Percentiles rank a stretch among this genome's conserved stretches.
Conservation (phyloP, 2,113 vertebrate genomes). For the Hippocampus zosterae region DNA sequence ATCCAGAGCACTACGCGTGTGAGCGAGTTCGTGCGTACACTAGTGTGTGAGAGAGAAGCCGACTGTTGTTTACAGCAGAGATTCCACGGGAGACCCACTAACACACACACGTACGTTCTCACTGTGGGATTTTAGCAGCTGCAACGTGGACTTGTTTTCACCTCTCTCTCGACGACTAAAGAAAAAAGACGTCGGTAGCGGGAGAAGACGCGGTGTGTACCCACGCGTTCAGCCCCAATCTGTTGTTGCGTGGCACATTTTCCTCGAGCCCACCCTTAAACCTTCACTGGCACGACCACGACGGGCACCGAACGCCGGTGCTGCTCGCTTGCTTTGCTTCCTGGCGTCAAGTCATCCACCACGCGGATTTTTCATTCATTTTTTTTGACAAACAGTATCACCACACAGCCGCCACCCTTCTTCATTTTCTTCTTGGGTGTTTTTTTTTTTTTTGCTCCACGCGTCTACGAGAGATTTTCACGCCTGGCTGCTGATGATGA, state of each 20-base stretch:
- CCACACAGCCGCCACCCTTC: conserved; percentile 59
- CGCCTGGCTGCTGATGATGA: neutral
- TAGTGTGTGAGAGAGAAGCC: conserved; percentile 62
- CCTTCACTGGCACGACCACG: neutral
- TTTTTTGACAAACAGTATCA: neutral
- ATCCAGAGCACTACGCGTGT: conserved; percentile 56
- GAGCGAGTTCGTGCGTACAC: conserved; percentile 52
- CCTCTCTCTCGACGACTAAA: neutral
- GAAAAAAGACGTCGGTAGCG: conserved; percentile 1
- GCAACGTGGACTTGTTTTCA: conserved; percentile 11
- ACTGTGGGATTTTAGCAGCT: conserved; percentile 34
- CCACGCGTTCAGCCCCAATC: conserved; percentile 31
- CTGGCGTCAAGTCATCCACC: conserved; percentile 30
- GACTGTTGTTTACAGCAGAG: conserved; percentile 78
- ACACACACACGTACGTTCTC: conserved; percentile 25
- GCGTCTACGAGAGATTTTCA: conserved; percentile 35
- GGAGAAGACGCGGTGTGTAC: neutral
- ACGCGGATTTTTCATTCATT: conserved; percentile 69
- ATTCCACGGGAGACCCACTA: conserved; percentile 60
- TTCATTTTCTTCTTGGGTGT: conserved; percentile 24
- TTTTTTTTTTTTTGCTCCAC: conserved; percentile 4
- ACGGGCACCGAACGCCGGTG: neutral
- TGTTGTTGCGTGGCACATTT: conserved; percentile 66
- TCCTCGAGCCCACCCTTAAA: conserved; percentile 29
- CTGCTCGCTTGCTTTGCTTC: conserved; percentile 28